Evolutionary conservation across 2,888 invertebrate species (phyloP), one percentile per base, ranked within the genome.

Genomic region (Odontocerum albicorne): DNA sequence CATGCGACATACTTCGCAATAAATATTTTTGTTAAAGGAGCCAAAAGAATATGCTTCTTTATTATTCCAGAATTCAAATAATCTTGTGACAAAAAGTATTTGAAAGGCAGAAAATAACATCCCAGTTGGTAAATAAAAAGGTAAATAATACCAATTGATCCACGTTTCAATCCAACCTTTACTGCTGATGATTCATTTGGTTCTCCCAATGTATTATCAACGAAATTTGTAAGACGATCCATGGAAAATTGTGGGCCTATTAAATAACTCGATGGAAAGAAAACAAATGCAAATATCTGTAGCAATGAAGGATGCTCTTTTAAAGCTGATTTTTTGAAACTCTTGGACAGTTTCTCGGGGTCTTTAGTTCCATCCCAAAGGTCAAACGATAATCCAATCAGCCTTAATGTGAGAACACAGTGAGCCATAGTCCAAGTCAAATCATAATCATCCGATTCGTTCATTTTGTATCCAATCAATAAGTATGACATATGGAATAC

Each of bases 401-500:
- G 78, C 65, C 95, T 84, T 32, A 98, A 75, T 0, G 91, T 89
- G 49, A 98, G 74, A 7, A 99, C 95, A 74, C 98, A 99, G 61
- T 96, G 96, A 0, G 97, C 96, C 86, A 96, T 94, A 4, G 96
- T 97, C 97, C 98, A 99, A 59, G 90, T 90, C 50, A 98, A 96
- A 65, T 95, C 95, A 68, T 97, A 98, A 7, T 85, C 83, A 63
- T 88, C 85, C 2, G 93, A 92, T 63, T 90, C 88, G 0, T 90
- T 90, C 62, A 76, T 78, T 63, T 83, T 82, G 70, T 96, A 96
- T 3, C 95, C 96, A 74, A 65, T 66, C 60, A 91, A 68, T 7
- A 94, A 74, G 66, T 93, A 92, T 0, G 68, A 72, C 86, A 96
- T 87, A 66, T 94, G 94, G 67, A 92, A 90, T 6, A 85, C 62